A percentile compares a stretch with the other conserved stretches of the same genome.
These are phyloP conservation scores for Epistrophella euchroma DNA, from an alignment of 2,888 invertebrate species.

Conservation along the genomic window DNA sequence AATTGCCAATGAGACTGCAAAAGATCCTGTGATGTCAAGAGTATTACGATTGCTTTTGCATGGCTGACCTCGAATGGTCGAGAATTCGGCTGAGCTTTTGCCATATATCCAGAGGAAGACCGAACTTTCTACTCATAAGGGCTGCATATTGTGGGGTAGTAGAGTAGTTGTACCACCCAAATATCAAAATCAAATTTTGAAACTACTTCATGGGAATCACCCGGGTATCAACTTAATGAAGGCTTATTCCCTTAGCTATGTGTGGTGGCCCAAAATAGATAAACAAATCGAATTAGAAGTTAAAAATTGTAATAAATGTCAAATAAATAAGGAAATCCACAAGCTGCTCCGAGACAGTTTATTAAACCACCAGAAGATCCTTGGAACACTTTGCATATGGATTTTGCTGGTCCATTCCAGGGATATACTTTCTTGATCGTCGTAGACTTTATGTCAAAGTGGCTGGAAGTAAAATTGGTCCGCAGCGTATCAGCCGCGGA, in stretches of 20 bases:
- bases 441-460: conserved; percentile 21
- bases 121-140: too few relatives aligned
- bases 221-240: conserved; percentile 74
- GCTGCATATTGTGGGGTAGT: too few relatives aligned
- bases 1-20: conserved; percentile 9
- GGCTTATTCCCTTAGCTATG: neutral
- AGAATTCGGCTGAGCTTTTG: too few relatives aligned
- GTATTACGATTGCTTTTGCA: conserved; percentile 8
- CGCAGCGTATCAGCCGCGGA: neutral
- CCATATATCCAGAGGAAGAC: too few relatives aligned
- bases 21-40: conserved; percentile 36
- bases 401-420: neutral
- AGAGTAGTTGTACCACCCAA: too few relatives aligned
- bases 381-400: neutral
- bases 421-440: conserved; percentile 26
- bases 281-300: conserved; percentile 77
- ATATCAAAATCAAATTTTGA: conserved; percentile 18
- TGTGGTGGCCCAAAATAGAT: conserved; percentile 73
- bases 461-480: conserved; percentile 30
- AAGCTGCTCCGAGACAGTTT: neutral
- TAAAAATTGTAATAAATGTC: conserved; percentile 66
- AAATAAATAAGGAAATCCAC: neutral
- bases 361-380: neutral
- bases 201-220: conserved; percentile 77
- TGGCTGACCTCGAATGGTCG: conserved; percentile 20